These are phyloP conservation scores for Perizoma affinitatum DNA, from an alignment of 2,888 invertebrate genomes.

Conservation along the genomic window DNA sequence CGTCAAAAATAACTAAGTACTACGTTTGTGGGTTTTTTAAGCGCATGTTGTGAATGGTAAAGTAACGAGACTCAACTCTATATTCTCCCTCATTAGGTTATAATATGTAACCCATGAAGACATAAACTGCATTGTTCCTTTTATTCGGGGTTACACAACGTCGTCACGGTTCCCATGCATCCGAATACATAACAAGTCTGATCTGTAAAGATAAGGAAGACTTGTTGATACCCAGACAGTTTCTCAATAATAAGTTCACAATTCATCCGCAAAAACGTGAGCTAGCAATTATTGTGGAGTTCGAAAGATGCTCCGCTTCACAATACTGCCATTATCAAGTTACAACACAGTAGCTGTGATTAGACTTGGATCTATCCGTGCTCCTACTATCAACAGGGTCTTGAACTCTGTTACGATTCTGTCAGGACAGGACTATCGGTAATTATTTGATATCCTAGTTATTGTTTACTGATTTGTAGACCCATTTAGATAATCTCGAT, in stretches of 20 bases:
- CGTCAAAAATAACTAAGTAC: too few species aligned
- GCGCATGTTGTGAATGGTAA: not conserved
- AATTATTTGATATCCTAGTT: too few species aligned
- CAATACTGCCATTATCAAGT: conserved; percentile 73
- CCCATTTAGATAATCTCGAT: too few species aligned
- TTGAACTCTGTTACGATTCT: conserved; percentile 12
- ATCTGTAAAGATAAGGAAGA: conserved; percentile 73
- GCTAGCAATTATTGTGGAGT: conserved; percentile 65
- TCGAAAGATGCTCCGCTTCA: conserved; percentile 64
- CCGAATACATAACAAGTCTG: conserved; percentile 73
- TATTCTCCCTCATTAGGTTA: conserved; percentile 24
- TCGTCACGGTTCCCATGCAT: conserved; percentile 74
- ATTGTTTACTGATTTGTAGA: too few species aligned
- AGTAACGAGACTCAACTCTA: conserved; percentile 2
- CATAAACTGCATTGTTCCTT: conserved; percentile 23
- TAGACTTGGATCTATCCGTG: conserved; percentile 14
- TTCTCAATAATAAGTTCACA: conserved; percentile 75
- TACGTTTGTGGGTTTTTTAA: not conserved
- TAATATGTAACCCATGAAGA: conserved; percentile 24
- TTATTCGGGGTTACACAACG: conserved; percentile 60
- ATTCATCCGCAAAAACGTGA: conserved; percentile 77
- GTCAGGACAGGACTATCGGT: not conserved
- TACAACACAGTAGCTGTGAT: conserved; percentile 56
- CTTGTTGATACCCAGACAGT: conserved; percentile 60
- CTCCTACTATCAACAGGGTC: conserved; percentile 14